These are phyloP conservation scores for Epiperipatus broadwayi DNA, from an alignment of 2,888 invertebrate genomes.

Conservation along the genomic window DNA sequence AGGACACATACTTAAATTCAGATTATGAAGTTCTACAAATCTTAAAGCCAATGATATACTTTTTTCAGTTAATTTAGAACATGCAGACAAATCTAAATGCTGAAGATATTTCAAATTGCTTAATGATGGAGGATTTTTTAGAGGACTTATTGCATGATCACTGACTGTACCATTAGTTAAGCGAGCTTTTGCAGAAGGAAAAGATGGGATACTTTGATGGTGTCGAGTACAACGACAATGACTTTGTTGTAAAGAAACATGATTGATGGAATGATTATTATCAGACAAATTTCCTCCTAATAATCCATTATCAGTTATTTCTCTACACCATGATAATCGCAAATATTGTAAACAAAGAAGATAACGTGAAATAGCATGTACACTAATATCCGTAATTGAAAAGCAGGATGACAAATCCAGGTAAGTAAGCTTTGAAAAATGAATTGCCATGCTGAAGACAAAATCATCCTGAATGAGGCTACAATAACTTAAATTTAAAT, in stretches of 20 bases:
- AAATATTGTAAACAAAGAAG: conserved; percentile 39
- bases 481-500: conserved; percentile 24
- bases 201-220: too few relatives aligned
- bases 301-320: conserved; percentile 47
- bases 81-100: conserved; percentile 44
- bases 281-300: too few relatives aligned
- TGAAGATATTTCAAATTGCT: conserved; percentile 32
- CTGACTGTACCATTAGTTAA: too few relatives aligned
- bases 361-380: conserved; percentile 46
- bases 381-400: conserved; percentile 45
- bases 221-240: too few relatives aligned
- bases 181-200: too few relatives aligned
- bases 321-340: conserved; percentile 44
- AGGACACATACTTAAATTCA: conserved; percentile 47
- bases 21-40: conserved; percentile 41
- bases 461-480: conserved; percentile 41
- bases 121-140: too few relatives aligned
- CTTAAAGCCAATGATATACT: conserved; percentile 46
- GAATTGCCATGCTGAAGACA: conserved; percentile 40
- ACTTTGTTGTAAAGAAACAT: too few relatives aligned
- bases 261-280: too few relatives aligned
- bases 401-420: conserved; percentile 48
- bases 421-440: conserved; percentile 37
- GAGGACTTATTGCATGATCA: too few relatives aligned
- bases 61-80: conserved; percentile 49